Evolutionary conservation across 2,113 vertebrate genomes (phyloP).

Genomic region (Aplodontia rufa): DNA sequence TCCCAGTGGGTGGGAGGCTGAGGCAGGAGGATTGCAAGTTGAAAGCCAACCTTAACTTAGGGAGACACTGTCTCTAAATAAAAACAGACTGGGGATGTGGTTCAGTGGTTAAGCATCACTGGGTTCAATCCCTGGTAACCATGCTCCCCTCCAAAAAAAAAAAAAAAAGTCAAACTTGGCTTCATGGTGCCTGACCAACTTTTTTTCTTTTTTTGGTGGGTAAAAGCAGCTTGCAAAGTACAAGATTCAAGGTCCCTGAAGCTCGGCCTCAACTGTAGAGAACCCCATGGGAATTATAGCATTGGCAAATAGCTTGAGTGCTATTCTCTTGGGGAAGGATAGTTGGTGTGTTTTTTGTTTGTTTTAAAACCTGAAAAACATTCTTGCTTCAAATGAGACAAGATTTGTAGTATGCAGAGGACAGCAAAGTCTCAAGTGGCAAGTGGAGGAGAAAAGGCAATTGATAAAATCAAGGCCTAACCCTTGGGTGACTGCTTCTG

Average conservation of each 20-base stretch:
- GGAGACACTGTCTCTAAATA: too few species aligned
- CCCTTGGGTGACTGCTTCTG: neutral
- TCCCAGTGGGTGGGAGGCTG: too few species aligned
- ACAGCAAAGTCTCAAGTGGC: slow-evolving; percentile 29
- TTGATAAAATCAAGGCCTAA: slow-evolving; percentile 8
- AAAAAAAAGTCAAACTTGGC: neutral
- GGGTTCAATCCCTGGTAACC: too few species aligned
- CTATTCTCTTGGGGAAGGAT: neutral
- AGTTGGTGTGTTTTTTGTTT: neutral
- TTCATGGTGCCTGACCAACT: neutral
- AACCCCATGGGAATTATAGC: neutral
- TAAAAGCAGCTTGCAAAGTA: neutral
- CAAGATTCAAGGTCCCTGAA: neutral
- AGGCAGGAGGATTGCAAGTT: too few species aligned
- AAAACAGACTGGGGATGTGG: too few species aligned
- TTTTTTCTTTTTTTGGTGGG: neutral
- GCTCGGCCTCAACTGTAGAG: neutral
- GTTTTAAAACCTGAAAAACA: neutral
- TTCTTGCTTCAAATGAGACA: neutral
- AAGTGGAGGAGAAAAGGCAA: slow-evolving; percentile 7
- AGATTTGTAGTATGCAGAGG: neutral
- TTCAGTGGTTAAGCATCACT: too few species aligned
- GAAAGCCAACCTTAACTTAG: too few species aligned
- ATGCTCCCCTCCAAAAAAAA: too few species aligned
- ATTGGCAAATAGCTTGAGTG: neutral